Evolutionary conservation across 2,797 vertebrate genomes (phyloP), one percentile per base, ranked within the genome.

Genomic region (Triplophysa bombifrons): DNA sequence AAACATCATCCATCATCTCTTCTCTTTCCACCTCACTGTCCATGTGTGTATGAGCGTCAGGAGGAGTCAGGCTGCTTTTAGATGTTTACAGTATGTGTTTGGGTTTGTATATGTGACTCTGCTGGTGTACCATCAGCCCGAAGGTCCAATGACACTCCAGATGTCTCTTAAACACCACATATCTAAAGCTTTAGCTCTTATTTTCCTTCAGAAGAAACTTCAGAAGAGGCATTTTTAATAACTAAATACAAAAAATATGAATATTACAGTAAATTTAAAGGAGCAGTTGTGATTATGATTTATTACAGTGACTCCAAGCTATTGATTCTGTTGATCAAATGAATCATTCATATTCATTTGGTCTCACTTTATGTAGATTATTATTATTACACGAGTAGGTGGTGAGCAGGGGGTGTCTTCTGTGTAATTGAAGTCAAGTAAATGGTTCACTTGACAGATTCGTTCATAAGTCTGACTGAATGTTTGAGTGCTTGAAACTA

Each of bases 31-130:
- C 19, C 22, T 77, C 41, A 60, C 19, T 69, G 65, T 48, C 60
- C 34, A 17, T 44, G 44, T 30, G 16, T 58, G 19, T 53, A n/a
- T 64, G 19, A 30, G 51, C 6, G 5, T 27, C 17, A 53, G 55
- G 53, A 53, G 55, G 44, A 65, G 34, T 65, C 17, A 66, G 56
- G 34, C 53, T 41, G 46, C 13, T 70, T 58, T 51, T 65, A 13
- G 65, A 51, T 51, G 41, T 30, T 17, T 67, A 30, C 25, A 16
- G 12, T 61, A 65, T 72, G 68, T 68, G 30, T 85, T 72, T 73
- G 64, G 82, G 6, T 48, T 41, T 72, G 58, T 60, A 48, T 69
- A 34, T 51, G 72, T 63, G 65, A 53, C n/a, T 20, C 22, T 67
- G 34, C 22, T 58, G 27, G n/a, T 38, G 38, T 56, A 25, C 58